Conservation (phyloP, 1,140 invertebrate genomes). For the Laupala kohalensis region DNA sequence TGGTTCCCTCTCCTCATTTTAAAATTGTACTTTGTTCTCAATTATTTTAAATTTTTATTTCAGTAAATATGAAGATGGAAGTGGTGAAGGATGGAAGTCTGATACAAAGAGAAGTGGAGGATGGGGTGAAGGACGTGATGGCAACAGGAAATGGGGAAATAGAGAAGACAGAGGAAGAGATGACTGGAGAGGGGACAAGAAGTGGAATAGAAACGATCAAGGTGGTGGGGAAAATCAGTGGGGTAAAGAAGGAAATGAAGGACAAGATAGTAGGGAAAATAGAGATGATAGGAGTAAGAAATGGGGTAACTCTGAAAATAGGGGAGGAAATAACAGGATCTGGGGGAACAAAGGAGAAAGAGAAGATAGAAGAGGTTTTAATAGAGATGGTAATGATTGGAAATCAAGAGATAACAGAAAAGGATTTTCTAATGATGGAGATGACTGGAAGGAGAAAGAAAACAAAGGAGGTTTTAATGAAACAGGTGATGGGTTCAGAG, state of each 20-base stretch:
- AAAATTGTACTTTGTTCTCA: no score
- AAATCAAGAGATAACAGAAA: constrained; percentile 7
- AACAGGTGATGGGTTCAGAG: background rate
- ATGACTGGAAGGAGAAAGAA: constrained; percentile 7
- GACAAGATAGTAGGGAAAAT: background rate
- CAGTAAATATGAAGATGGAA: background rate
- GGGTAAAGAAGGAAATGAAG: background rate
- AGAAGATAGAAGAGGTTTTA: background rate
- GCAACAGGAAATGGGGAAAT: background rate
- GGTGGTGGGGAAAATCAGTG: background rate
- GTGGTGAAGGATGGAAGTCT: background rate
- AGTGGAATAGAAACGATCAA: background rate
- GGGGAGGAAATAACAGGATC: background rate
- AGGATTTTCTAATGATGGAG: background rate
- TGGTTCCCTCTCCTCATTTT: no score
- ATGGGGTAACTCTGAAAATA: background rate
- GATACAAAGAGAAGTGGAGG: background rate
- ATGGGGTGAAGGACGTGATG: background rate
- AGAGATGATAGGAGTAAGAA: background rate
- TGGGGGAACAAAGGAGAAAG: background rate
- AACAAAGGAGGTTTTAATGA: constrained; percentile 6
- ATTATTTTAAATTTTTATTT: background rate
- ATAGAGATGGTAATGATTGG: background rate
- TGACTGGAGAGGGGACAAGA: background rate
- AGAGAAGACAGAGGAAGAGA: background rate